Evolutionary conservation across 92 coral and sea anemone genomes (phyloP), one percentile per base, ranked within the genome.

Genomic region (Meandrina meandrites): DNA sequence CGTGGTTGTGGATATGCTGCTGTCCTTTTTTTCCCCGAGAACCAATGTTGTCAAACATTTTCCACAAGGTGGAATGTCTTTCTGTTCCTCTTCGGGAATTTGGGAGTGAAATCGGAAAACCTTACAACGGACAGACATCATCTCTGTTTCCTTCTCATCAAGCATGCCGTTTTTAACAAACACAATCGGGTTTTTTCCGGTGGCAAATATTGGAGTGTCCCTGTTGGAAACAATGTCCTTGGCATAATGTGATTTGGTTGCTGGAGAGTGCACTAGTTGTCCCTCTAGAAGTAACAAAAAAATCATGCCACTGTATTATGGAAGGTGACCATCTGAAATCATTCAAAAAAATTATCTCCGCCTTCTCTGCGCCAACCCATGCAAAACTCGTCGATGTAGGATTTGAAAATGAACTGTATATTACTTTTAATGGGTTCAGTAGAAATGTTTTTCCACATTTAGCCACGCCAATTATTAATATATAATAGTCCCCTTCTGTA

Each of bases 341-440:
- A 73, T 90, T 78, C 21, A 88, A 80, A 64, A 53, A 47, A 80
- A 80, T 10, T 28, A 32, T 27, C 60, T 84, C 92, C 21, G 89
- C 78, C 36, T 89, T 86, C 62, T 89, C 88, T 19, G 74, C 92
- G 13, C 90, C 94, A n/a, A 89, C 89, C 94, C 89, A 91, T 27
- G 84, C 88, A 82, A 81, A 90, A 51, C 89, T 87, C 30, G 86
- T 84, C 30, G 56, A 40, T 19, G 90, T 91, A 16, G 88, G 88
- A 53, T 90, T 90, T 19, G 72, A 64, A 64, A 64, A 64, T 18
- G 70, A 10, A 22, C 40, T 74, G 21, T 27, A 72, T 28, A 72
- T 72, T 17, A 72, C 77, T 28, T 72, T 72, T 19, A 72, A 45
- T 27, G 77, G 77, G 77, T 72, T 72, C 40, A 72, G 77, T 16